These are phyloP conservation scores for Lasaia peninsularis DNA, from an alignment of 1,140 invertebrate genomes.

Conservation along the genomic window DNA sequence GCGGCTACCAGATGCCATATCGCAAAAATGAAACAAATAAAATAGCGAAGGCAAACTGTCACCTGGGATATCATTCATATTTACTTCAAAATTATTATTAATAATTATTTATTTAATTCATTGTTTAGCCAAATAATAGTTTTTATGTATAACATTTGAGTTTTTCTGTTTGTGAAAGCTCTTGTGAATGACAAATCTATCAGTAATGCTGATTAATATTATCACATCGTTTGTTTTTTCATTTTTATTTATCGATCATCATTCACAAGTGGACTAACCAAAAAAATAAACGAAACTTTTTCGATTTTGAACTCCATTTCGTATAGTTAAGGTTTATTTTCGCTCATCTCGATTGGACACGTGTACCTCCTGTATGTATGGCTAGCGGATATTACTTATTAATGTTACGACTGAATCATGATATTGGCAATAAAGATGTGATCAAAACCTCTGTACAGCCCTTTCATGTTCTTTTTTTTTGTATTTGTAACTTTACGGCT, in stretches of 20 bases:
- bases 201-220: too few relatives aligned
- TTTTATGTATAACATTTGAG: too few relatives aligned
- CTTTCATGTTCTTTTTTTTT: not conserved
- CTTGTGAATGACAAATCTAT: too few relatives aligned
- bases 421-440: constrained; percentile 61
- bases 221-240: too few relatives aligned
- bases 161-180: too few relatives aligned
- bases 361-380: constrained; percentile 51
- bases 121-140: too few relatives aligned
- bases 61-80: too few relatives aligned
- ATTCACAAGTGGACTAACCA: not conserved
- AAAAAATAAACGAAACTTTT: not conserved
- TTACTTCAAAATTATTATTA: too few relatives aligned
- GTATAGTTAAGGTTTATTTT: constrained; percentile 27
- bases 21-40: too few relatives aligned
- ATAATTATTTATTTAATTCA: too few relatives aligned
- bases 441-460: constrained; percentile 15
- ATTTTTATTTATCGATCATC: not conserved
- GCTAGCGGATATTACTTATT: constrained; percentile 68
- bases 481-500: not conserved
- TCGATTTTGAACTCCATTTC: not conserved
- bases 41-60: too few relatives aligned
- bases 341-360: constrained; percentile 34
- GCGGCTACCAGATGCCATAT: too few relatives aligned
- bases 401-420: constrained; percentile 49